Base-by-base conservation (phyloP, 2,113 vertebrate genomes). In the Hucho hucho region DNA sequence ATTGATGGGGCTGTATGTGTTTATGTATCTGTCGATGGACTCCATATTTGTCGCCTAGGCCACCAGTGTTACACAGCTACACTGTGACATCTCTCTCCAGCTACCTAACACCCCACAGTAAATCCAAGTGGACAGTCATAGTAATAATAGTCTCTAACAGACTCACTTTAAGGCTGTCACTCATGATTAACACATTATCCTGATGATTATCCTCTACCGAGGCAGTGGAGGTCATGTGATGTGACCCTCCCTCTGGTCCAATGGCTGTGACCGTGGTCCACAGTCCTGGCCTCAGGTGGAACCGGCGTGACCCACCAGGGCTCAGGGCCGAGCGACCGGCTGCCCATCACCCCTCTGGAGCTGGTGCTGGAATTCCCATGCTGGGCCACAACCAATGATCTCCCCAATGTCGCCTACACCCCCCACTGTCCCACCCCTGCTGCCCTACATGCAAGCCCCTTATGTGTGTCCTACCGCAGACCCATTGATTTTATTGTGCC, bases 401-500 rank as follows among this genome's bases (percentile, higher is more conserved):
- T 47, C 47, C 24, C 16, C 12, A 12, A 6, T 11, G 9, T 3
- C 46, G 22, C 43, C 47, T 14, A 3, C 43, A 64, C 71, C 37
- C 49, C 20, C 29, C 71, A 9, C n/a, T 72, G 56, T 77, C 70
- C 71, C 46, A 26, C 72, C 70, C 70, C 26, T 18, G 37, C n/a
- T 80, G 81, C 75, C 83, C 83, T 64, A 64, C 32, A 28, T 28
- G 47, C 47, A 56, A 18, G 37, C 28, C 70, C 72, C 47, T 69
- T 59, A 73, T 75, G 65, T 75, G 65, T 67, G 81, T 84, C 78
- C 77, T 71, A 76, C 49, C 80, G 84, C 87, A 89, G 87, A 88
- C 90, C 83, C 77, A 91, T 92, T 81, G 90, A 93, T 93, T 92
- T 90, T 87, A 88, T 90, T 3, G 85, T 88, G 76, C 65, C 24